A percentile compares a stretch with the other conserved stretches of the same genome.
These are phyloP conservation scores for Clarias magur DNA, from an alignment of 2,113 vertebrate species.

Conservation along the genomic window DNA sequence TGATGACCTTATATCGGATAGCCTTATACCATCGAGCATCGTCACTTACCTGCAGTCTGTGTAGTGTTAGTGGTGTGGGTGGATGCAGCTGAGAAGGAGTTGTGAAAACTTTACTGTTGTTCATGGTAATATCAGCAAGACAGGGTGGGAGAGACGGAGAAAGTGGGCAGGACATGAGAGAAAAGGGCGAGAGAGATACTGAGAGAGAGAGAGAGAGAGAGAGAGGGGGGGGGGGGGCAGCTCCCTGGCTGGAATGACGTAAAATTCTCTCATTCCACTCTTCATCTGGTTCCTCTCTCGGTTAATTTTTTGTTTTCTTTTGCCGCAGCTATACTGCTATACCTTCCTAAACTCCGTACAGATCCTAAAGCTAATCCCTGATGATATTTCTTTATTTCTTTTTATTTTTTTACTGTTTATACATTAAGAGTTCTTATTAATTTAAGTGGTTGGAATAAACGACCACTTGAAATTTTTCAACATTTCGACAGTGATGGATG, in stretches of 20 bases:
- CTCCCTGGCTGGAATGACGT: conserved; percentile 34
- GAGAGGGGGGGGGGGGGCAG: conserved; percentile 49
- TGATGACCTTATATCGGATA: too few relatives aligned
- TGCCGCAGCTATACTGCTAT: background rate
- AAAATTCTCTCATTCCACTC: conserved; percentile 50
- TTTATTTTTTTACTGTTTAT: background rate
- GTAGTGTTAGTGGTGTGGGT: background rate
- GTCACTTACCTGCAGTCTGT: conserved; percentile 40
- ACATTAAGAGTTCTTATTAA: background rate
- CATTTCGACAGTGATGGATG: background rate
- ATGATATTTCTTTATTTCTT: background rate
- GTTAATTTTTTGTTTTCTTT: background rate
- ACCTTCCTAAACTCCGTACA: background rate
- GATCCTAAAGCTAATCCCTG: background rate
- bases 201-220: conserved; percentile 42
- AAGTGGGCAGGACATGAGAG: conserved; percentile 11
- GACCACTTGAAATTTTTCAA: background rate
- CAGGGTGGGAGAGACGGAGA: background rate
- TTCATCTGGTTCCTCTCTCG: conserved; percentile 39
- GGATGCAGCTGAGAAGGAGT: conserved; percentile 2
- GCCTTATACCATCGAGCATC: background rate
- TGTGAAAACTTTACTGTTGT: conserved; percentile 20
- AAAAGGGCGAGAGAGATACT: background rate
- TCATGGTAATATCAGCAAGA: conserved; percentile 13
- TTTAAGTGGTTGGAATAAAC: background rate